phyloP scores from a whole-genome alignment of 2,888 invertebrate genomes.

The Lasioglossum morio region DNA sequence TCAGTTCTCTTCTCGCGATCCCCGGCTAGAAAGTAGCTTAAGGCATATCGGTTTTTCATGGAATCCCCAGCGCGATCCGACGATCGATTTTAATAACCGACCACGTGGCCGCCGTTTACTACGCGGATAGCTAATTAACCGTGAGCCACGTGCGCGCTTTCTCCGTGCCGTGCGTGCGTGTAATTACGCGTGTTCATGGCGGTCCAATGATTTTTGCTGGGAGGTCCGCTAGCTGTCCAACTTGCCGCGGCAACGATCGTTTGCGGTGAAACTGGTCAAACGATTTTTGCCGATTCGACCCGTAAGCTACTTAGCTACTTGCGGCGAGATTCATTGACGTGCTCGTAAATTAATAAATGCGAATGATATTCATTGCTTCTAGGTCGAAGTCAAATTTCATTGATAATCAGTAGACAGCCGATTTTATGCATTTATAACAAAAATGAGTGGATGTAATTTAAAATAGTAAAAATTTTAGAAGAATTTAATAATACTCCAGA shows the following conservation, averaged over 20 bases:
- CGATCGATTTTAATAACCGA: slow-evolving; percentile 63
- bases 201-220: slow-evolving; percentile 7
- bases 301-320: background rate
- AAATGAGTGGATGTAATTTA: too few relatives aligned
- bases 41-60: slow-evolving; percentile 36
- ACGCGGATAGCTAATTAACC: slow-evolving; percentile 76
- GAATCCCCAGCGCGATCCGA: slow-evolving; percentile 52
- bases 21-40: slow-evolving; percentile 6
- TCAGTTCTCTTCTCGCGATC: slow-evolving; percentile 21
- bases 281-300: slow-evolving; percentile 1
- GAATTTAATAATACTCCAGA: too few relatives aligned
- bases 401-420: too few relatives aligned
- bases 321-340: background rate
- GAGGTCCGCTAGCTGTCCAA: background rate
- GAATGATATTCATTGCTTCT: background rate
- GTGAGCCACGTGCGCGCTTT: slow-evolving; percentile 79
- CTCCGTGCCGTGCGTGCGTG: slow-evolving; percentile 66
- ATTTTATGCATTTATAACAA: too few relatives aligned
- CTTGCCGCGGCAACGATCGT: background rate
- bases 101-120: slow-evolving; percentile 69
- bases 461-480: too few relatives aligned
- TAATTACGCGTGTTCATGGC: slow-evolving; percentile 47
- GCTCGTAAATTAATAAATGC: background rate
- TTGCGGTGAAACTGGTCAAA: background rate
- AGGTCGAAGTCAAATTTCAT: background rate